Evolutionary conservation across 2,797 vertebrate genomes (phyloP).

Genomic region (Lacerta agilis): DNA sequence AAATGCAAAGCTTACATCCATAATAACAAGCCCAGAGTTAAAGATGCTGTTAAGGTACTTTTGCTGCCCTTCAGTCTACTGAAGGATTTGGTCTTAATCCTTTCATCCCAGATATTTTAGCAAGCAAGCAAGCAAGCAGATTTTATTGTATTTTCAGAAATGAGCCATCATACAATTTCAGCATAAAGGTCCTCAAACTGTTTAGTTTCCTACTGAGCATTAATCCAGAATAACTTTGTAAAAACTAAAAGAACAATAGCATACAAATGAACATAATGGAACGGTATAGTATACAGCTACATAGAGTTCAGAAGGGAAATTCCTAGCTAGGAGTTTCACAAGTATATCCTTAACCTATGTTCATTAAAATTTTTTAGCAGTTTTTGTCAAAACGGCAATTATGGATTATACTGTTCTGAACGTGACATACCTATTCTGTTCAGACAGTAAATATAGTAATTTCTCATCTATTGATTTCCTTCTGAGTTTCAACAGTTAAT

Average conservation of each 20-base stretch:
- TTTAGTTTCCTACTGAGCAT: neutral
- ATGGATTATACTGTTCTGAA: neutral
- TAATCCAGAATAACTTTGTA: neutral
- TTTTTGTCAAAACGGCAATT: neutral
- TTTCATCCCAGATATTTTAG: neutral
- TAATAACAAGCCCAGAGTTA: conserved; percentile 89
- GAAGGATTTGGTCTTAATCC: conserved; percentile 53
- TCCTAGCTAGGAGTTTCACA: neutral
- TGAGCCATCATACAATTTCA: neutral
- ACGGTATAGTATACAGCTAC: neutral
- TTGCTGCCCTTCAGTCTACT: neutral
- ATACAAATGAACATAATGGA: neutral
- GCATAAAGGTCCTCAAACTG: neutral
- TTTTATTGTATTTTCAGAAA: neutral
- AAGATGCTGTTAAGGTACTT: conserved; percentile 88
- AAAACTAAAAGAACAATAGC: neutral
- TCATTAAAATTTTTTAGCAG: neutral
- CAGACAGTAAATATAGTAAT: neutral
- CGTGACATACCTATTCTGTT: neutral
- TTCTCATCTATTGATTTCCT: neutral
- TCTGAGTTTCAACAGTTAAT: neutral
- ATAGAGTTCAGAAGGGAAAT: neutral
- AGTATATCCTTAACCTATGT: neutral
- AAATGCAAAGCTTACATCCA: conserved; percentile 90
- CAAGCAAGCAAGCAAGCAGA: neutral